Base-by-base conservation (phyloP, 2,797 vertebrate species). In the Xenentodon cancila region DNA sequence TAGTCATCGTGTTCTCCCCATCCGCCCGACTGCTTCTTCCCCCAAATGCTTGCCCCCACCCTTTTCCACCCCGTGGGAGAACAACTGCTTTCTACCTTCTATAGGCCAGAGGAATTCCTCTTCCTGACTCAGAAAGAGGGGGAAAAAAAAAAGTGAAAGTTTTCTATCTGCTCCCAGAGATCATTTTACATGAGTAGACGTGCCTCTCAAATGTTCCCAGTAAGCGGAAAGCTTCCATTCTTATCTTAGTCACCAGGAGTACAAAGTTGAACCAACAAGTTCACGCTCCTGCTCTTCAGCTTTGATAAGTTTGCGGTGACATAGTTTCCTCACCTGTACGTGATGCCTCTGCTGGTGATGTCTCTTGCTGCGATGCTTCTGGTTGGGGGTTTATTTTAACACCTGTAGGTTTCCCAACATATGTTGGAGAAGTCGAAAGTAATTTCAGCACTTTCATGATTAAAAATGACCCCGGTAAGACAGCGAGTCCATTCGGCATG, bases 141-240 rank as follows among this genome's bases (percentile, higher is more conserved):
- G 43, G 54, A 49, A 59, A 59, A 75, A 81, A 49, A 69, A 64
- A 30, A 47, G 40, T 80, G 82, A 82, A 87, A 75, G 84, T 88
- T 86, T 89, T 87, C 84, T 89, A 79, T 89, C 72, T 81, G 80
- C 84, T 86, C 78, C 76, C 58, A 53, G 69, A 80, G 84, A 93
- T 94, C 86, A 59, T 80, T 90, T 93, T 93, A 91, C 91, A 88
- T 67, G 71, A 70, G 84, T 70, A 59, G 81, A 90, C 83, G 58
- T 90, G 78, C 82, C 81, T 87, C 81, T 72, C 67, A 54, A 92
- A 88, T 92, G 88, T 91, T 92, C 74, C 63, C 77, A 78, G 88
- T 89, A 84, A 86, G 68, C 76, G 84, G 77, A 73, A 32, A 66
- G 76, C 79, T 84, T 87, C 85, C 87, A 80, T 71, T 82, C 77